A percentile compares a stretch with the other conserved stretches of the same genome.
These are phyloP conservation scores for Cheiracanthium punctorium DNA, from an alignment of 2,888 invertebrate genomes.

Conservation along the genomic window DNA sequence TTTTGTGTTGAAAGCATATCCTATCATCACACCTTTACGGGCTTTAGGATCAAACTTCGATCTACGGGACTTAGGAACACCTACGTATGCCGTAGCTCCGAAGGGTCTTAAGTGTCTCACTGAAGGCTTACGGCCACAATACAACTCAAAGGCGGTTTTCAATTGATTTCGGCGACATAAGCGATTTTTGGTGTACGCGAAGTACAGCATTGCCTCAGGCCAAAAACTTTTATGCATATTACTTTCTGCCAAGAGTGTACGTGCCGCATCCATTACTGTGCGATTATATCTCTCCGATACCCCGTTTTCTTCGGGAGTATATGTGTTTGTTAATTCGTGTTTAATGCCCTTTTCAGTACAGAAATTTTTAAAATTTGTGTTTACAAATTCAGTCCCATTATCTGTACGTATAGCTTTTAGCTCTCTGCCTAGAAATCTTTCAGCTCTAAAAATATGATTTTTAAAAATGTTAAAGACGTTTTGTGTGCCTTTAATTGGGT, in stretches of 20 bases:
- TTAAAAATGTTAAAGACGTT: neutral
- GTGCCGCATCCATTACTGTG: neutral
- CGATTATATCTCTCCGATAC: conserved; percentile 14
- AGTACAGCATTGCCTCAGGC: conserved; percentile 5
- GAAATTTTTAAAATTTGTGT: neutral
- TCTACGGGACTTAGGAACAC: neutral
- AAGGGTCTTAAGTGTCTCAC: neutral
- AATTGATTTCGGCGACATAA: neutral
- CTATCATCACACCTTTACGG: too few relatives aligned
- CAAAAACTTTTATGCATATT: conserved; percentile 5
- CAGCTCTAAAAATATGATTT: neutral
- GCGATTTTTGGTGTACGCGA: neutral
- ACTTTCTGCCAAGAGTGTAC: neutral
- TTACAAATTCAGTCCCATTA: neutral
- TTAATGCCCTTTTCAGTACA: neutral
- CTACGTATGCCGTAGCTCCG: neutral
- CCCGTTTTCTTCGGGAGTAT: neutral
- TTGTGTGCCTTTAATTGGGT: neutral
- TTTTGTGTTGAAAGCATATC: too few relatives aligned
- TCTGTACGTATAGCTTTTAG: neutral
- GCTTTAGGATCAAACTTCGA: neutral
- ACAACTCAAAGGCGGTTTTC: conserved; percentile 2
- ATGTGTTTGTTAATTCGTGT: neutral
- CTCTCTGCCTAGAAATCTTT: neutral
- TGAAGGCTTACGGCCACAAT: neutral